Evolutionary conservation across 2,888 invertebrate species (phyloP).

Genomic region (Metalampra italica): DNA sequence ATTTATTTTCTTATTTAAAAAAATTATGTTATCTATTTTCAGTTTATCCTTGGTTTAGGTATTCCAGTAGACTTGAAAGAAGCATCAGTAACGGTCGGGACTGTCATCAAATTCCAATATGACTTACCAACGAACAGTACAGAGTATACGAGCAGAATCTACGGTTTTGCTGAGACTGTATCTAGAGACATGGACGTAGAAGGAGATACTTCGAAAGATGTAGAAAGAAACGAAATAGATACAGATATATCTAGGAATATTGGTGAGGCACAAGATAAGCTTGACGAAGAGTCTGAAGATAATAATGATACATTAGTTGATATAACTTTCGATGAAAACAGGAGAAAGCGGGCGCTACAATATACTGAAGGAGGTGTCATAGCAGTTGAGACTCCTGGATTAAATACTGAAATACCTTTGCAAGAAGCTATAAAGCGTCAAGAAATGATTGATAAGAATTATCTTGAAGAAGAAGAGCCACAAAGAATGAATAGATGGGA

Average conservation of each 20-base stretch:
- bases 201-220: slow-evolving; percentile 5
- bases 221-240: slow-evolving; percentile 20
- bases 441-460: slow-evolving; percentile 62
- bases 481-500: slow-evolving; percentile 80
- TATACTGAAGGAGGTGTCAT: slow-evolving; percentile 58
- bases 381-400: slow-evolving; percentile 23
- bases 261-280: slow-evolving; percentile 21
- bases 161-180: slow-evolving; percentile 61
- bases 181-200: slow-evolving; percentile 58
- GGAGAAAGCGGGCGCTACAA: slow-evolving; percentile 47
- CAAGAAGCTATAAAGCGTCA: slow-evolving; percentile 70
- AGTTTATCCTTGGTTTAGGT: slow-evolving; percentile 84
- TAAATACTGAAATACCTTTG: slow-evolving; percentile 47
- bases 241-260: slow-evolving; percentile 28
- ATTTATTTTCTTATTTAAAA: neutral
- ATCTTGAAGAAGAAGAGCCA: slow-evolving; percentile 42
- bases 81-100: slow-evolving; percentile 81
- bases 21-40: slow-evolving; percentile 24
- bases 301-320: slow-evolving; percentile 58
- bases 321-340: slow-evolving; percentile 54
- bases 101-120: slow-evolving; percentile 83
- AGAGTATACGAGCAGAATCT: slow-evolving; percentile 75
- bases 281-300: slow-evolving; percentile 25
- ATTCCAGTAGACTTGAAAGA: slow-evolving; percentile 81
- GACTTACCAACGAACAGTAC: slow-evolving; percentile 81